A percentile compares a stretch with the other conserved stretches of the same genome.
These are phyloP conservation scores for Rhopalosiphum nymphaeae DNA, from an alignment of 2,888 invertebrate genomes.

Conservation along the genomic window DNA sequence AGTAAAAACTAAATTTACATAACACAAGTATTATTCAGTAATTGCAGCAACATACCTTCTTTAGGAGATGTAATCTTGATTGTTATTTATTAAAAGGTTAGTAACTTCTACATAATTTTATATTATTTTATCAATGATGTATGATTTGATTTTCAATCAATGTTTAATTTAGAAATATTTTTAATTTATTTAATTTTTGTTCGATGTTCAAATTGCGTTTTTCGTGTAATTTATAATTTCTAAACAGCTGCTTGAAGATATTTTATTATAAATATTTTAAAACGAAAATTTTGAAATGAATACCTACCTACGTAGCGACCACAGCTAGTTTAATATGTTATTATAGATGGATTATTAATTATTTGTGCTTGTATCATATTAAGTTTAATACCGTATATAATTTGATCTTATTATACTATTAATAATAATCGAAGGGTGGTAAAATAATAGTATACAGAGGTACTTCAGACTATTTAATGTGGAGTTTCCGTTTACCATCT, in stretches of 20 bases:
- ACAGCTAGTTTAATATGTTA: background rate
- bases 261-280: background rate
- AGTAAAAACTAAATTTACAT: background rate
- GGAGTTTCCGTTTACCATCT: background rate
- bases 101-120: background rate
- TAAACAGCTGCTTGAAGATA: background rate
- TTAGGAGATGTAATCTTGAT: background rate
- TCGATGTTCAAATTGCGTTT: background rate
- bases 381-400: background rate
- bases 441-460: background rate
- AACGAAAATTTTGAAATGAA: background rate
- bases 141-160: background rate
- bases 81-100: background rate
- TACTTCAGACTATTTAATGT: background rate
- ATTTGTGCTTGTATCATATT: background rate
- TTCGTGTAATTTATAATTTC: background rate
- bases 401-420: background rate
- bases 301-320: background rate
- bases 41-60: background rate
- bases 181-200: background rate
- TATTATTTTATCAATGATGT: background rate
- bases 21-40: constrained; percentile 9
- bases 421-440: background rate
- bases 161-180: background rate
- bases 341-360: background rate